Evolutionary conservation across 2,797 vertebrate genomes (phyloP), one percentile per base, ranked within the genome.

Genomic region (Dermochelys coriacea): DNA sequence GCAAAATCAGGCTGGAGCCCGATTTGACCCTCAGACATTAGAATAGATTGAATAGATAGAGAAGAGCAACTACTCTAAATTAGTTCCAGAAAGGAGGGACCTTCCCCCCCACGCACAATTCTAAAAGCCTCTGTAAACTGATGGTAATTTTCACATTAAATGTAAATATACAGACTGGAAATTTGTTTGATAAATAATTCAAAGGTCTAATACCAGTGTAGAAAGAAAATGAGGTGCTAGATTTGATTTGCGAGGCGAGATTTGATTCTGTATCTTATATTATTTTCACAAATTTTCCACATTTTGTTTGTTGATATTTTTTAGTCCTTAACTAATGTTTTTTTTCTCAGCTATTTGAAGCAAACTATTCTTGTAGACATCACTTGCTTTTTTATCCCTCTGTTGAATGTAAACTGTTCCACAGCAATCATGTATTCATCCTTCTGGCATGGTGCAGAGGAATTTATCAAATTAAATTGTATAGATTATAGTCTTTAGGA

Each of bases 131-230:
- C 87, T 96, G 85, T 68, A 97, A 96, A 94, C 77, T 91, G 93
- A 88, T 34, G 68, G 57, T 87, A 96, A 91, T 93, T 91, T 94
- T 88, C 81, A 57, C 95, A 96, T 97, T 95, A 98, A 97, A 97
- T 96, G 97, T 97, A 94, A 92, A 97, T 96, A 94, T 50, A 54
- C 29, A 2, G 68, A 71, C 52, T 59, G 50, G 88, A 90, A 94
- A 96, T 92, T 82, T 84, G 74, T 95, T 94, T 85, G 95, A 97
- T 98, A 96, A 96, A 97, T 97, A 97, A 97, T 98, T 97, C 91
- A 98, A 84, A 91, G 93, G 41, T 80, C 80, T 80, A 94, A 95
- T 88, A 95, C 68, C 82, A 85, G 61, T 88, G 71, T 84, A 94
- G 45, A 49, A 64, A 84, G 93, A 89, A 87, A 92, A 0, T 27